Evolutionary conservation across 2,797 vertebrate species (phyloP).

Genomic region (Sebastes melanostomus): DNA sequence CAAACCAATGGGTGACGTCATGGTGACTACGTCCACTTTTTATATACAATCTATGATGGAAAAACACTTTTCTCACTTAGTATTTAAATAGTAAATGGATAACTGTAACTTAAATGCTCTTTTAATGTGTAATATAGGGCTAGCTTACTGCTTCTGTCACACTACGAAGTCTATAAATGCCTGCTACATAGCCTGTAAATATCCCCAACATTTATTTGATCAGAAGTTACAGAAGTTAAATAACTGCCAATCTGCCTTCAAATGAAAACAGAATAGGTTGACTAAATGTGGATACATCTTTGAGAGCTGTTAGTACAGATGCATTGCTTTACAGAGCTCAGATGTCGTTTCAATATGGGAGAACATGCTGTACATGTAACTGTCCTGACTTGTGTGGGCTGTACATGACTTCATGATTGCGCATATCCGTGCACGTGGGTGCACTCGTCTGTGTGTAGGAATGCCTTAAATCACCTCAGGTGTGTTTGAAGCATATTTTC

Average conservation of each 20-base stretch:
- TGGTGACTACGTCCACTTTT: no score
- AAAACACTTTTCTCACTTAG: not conserved
- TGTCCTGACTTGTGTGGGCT: slow-evolving; percentile 20
- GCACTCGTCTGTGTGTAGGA: slow-evolving; percentile 34
- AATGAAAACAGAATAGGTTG: not conserved
- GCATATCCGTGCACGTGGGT: slow-evolving; percentile 12
- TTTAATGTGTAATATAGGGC: not conserved
- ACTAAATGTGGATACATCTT: not conserved
- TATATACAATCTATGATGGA: not conserved
- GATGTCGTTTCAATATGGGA: not conserved
- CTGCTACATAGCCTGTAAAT: not conserved
- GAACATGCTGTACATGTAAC: not conserved
- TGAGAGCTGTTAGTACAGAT: not conserved
- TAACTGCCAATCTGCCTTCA: not conserved
- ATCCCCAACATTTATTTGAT: not conserved
- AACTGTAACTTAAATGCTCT: not conserved
- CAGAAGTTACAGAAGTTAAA: not conserved
- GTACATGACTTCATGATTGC: not conserved
- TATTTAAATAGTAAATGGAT: not conserved
- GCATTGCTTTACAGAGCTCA: not conserved
- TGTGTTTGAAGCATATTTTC: slow-evolving; percentile 61
- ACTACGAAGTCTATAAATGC: not conserved
- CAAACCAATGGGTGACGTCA: no score
- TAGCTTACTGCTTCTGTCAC: not conserved
- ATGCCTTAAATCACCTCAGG: slow-evolving; percentile 53